phyloP scores from a whole-genome alignment of 2,888 invertebrate genomes.

The Perithous albicinctus region DNA sequence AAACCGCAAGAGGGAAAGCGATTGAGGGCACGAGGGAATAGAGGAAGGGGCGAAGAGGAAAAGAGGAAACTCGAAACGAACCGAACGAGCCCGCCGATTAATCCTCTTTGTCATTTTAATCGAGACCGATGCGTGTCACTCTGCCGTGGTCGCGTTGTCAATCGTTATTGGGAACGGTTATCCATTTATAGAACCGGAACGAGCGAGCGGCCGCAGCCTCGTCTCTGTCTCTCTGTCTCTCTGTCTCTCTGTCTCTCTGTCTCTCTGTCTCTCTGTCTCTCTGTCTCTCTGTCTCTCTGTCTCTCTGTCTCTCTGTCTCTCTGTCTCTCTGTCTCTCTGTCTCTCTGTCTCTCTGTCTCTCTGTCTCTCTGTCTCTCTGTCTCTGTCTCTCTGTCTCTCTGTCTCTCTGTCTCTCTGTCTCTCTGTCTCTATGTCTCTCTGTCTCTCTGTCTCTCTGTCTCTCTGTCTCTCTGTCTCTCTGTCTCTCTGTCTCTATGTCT shows the following conservation, averaged over 20 bases:
- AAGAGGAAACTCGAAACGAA: constrained; percentile 56
- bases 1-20: constrained; percentile 21
- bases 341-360: neutral
- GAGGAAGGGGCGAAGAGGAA: neutral
- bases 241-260: constrained; percentile 9
- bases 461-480: constrained; percentile 24
- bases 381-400: neutral
- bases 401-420: neutral
- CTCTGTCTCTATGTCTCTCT: neutral
- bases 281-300: neutral
- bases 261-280: neutral
- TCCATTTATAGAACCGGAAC: constrained; percentile 76
- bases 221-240: constrained; percentile 18
- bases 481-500: constrained; percentile 24
- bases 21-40: constrained; percentile 6
- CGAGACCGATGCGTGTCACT: constrained; percentile 73
- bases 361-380: neutral
- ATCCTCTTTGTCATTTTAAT: constrained; percentile 77
- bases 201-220: constrained; percentile 55
- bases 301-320: neutral
- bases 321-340: neutral
- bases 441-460: constrained; percentile 20
- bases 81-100: constrained; percentile 70
- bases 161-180: constrained; percentile 78
- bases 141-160: constrained; percentile 76